Base-by-base conservation (phyloP, 2,797 vertebrate species). In the Scolopax bukidnonensis region DNA sequence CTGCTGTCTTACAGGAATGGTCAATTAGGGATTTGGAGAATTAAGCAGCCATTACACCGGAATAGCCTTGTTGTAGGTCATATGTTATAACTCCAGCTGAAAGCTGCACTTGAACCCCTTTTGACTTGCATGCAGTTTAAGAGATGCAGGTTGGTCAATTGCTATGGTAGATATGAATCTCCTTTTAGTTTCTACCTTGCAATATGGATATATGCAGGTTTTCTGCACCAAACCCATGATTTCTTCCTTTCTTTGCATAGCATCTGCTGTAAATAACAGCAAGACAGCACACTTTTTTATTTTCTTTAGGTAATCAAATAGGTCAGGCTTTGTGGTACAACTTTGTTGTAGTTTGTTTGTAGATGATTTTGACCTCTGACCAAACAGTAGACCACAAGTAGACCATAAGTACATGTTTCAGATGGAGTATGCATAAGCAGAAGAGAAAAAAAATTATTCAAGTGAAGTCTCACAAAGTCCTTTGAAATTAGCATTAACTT, bases 101-200 rank as follows among this genome's bases (percentile, higher is more conserved):
- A 92, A 89, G n/a, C 70, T 67, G 36, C 5, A 5, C 27, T 90
- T 79, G 30, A 84, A 65, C 24, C 2, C 1, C 50, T 76, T 76
- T 19, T 41, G 75, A 19, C 11, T 65, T 59, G 18, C 40, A 6
- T 12, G 19, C 15, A 69, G 41, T 8, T 61, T 32, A 30, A 56
- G 59, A 71, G 57, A 36, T 18, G 10, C 0, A 0, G 3, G 16
- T 79, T 73, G 17, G 27, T 33, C 45, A 38, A 3, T 7, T 48
- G 7, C 17, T 64, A 28, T 50, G 43, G 27, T 2, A 2, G 15
- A 14, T 64, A n/a, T 10, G 25, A n/a, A 77, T 70, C 12, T 61
- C 13, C 50, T 78, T 63, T 30, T 56, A 17, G 32, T 57, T 75
- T 82, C 59, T 82, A 13, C 24, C 11, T 71, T 60, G 56, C 40